phyloP scores from a whole-genome alignment of 1,140 invertebrate genomes.

The Conopomorpha cramerella region DNA sequence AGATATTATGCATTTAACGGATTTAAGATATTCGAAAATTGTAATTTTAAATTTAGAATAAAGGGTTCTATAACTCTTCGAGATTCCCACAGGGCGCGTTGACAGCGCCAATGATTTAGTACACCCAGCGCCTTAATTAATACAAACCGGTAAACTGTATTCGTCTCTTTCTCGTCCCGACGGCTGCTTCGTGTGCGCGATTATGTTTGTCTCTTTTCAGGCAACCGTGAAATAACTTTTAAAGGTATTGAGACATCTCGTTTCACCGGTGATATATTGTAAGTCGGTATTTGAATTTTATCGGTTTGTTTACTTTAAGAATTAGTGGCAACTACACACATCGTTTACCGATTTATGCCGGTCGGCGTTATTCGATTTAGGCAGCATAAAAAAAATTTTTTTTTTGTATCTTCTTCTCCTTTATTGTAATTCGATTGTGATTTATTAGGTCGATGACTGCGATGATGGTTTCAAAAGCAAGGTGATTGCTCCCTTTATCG shows the following conservation, averaged over 20 bases:
- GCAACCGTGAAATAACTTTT: constrained; percentile 25
- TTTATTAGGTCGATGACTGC: too few relatives aligned
- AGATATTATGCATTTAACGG: too few relatives aligned
- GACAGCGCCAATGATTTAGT: constrained; percentile 50
- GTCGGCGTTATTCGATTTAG: constrained; percentile 31
- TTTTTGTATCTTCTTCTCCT: constrained; percentile 1
- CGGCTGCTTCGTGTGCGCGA: constrained; percentile 5
- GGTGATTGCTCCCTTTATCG: too few relatives aligned
- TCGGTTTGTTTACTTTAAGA: constrained; percentile 53
- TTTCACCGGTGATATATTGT: constrained; percentile 40
- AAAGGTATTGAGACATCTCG: constrained; percentile 46
- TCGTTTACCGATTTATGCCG: constrained; percentile 34
- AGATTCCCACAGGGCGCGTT: constrained; percentile 52
- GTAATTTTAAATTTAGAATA: constrained; percentile 59
- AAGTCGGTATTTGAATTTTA: constrained; percentile 34
- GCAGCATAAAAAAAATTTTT: constrained; percentile 13
- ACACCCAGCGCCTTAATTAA: constrained; percentile 41
- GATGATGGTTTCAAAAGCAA: too few relatives aligned
- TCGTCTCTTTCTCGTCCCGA: constrained; percentile 19
- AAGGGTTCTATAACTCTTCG: constrained; percentile 49
- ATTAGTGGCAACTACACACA: constrained; percentile 42
- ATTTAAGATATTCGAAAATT: too few relatives aligned
- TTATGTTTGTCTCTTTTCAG: constrained; percentile 18
- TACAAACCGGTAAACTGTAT: constrained; percentile 21
- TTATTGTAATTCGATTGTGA: too few relatives aligned